phyloP scores from a whole-genome alignment of 2,888 invertebrate species.

The Drosophila kanekoi region DNA sequence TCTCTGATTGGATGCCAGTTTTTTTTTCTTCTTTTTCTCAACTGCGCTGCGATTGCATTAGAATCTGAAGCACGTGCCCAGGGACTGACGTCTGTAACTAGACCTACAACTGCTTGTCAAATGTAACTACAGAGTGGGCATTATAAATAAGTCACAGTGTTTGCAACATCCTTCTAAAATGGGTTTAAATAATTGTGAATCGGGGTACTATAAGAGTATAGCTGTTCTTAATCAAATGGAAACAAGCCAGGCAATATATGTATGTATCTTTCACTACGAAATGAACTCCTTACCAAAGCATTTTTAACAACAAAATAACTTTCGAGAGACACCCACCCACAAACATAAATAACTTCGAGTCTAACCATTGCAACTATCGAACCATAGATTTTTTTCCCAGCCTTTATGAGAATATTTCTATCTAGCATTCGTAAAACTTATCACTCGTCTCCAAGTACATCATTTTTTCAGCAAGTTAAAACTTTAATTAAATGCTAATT shows the following conservation, averaged over 20 bases:
- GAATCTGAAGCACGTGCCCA: constrained; percentile 72
- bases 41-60: constrained; percentile 41
- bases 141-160: constrained; percentile 16
- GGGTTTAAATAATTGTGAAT: too few species aligned
- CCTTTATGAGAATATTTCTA: constrained; percentile 1
- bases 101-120: constrained; percentile 32
- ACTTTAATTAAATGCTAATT: constrained; percentile 56
- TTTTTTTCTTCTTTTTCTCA: constrained; percentile 8
- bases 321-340: too few species aligned
- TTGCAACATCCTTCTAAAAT: background rate
- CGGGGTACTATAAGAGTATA: too few species aligned
- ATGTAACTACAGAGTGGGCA: constrained; percentile 12
- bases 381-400: too few species aligned
- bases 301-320: too few species aligned
- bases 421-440: background rate
- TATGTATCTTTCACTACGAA: too few species aligned
- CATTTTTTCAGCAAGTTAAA: constrained; percentile 16
- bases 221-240: too few species aligned
- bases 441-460: constrained; percentile 1
- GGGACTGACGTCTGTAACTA: constrained; percentile 57
- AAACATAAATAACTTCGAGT: too few species aligned
- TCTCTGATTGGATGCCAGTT: constrained; percentile 56
- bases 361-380: too few species aligned
- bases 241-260: too few species aligned
- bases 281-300: too few species aligned